These are phyloP conservation scores for Hydroisotoma schaefferi DNA, from an alignment of 2,888 invertebrate genomes.

Conservation along the genomic window DNA sequence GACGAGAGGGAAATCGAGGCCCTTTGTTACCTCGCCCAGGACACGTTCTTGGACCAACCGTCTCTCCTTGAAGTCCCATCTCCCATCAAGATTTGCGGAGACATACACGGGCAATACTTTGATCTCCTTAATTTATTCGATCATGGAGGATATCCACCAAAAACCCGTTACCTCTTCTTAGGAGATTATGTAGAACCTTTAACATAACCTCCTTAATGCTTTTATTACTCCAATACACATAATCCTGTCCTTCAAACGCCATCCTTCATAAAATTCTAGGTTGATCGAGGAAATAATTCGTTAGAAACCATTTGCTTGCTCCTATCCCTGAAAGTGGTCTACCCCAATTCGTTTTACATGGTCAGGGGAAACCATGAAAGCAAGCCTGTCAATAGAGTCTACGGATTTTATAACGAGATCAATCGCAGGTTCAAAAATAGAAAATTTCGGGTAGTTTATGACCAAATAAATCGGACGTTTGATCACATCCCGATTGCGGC, in stretches of 20 bases:
- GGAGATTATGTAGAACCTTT: slow-evolving; percentile 13
- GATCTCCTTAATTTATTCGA: slow-evolving; percentile 57
- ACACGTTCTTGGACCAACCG: slow-evolving; percentile 53
- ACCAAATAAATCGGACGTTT: slow-evolving; percentile 55
- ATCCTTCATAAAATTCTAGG: background rate
- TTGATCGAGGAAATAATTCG: slow-evolving; percentile 54
- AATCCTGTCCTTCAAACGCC: background rate
- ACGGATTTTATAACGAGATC: slow-evolving; percentile 59
- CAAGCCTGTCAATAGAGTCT: slow-evolving; percentile 57
- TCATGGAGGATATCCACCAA: slow-evolving; percentile 56
- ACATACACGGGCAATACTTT: slow-evolving; percentile 58
- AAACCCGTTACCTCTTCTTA: slow-evolving; percentile 52
- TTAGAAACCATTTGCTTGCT: slow-evolving; percentile 57
- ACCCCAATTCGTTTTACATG: slow-evolving; percentile 59
- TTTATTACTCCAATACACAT: background rate
- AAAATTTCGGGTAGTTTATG: background rate
- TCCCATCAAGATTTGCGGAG: slow-evolving; percentile 57
- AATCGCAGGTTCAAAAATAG: slow-evolving; percentile 5
- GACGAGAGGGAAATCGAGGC: slow-evolving; percentile 1
- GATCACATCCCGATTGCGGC: slow-evolving; percentile 56
- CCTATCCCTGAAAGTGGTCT: slow-evolving; percentile 58
- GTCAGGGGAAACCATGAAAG: slow-evolving; percentile 59
- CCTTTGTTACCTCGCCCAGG: slow-evolving; percentile 34
- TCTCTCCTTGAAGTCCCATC: slow-evolving; percentile 56
- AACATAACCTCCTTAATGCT: background rate